phyloP scores from a whole-genome alignment of 2,113 vertebrate species.

The Odontesthes bonariensis region DNA sequence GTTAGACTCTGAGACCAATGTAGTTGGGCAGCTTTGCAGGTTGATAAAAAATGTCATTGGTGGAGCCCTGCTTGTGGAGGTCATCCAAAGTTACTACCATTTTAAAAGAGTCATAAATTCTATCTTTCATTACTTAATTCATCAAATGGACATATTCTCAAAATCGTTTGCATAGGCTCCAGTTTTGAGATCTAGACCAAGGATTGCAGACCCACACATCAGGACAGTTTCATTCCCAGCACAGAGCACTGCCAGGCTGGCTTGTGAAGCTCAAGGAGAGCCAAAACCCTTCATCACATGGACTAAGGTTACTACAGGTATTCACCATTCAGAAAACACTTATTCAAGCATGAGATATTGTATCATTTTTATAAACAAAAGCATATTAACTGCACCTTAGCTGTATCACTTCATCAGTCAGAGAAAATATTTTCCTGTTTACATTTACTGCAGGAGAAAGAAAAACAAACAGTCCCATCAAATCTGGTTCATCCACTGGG shows the following conservation, averaged over 20 bases:
- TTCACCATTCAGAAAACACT: not conserved
- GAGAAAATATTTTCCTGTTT: not conserved
- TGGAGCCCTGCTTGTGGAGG: not conserved
- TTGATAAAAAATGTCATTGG: not conserved
- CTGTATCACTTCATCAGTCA: conserved; percentile 1
- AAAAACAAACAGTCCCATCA: not conserved
- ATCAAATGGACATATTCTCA: not conserved
- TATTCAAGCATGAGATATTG: not conserved
- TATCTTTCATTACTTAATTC: not conserved
- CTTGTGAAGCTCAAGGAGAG: conserved; percentile 88
- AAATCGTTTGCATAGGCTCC: conserved; percentile 58
- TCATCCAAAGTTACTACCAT: not conserved
- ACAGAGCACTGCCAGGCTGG: conserved; percentile 82
- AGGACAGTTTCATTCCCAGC: conserved; percentile 82
- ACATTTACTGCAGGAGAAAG: not conserved
- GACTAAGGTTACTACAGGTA: conserved; percentile 96
- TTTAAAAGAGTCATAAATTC: not conserved
- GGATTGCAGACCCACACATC: conserved; percentile 82
- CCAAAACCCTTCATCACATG: conserved; percentile 90
- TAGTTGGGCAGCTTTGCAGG: not conserved
- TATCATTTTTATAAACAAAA: conserved; percentile 8
- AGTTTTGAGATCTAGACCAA: conserved; percentile 79
- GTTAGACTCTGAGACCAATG: not conserved
- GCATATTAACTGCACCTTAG: not conserved
- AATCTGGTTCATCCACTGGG: conserved; percentile 4